phyloP scores from a whole-genome alignment of 1,140 invertebrate species.

The Cryptotermes secundus region DNA sequence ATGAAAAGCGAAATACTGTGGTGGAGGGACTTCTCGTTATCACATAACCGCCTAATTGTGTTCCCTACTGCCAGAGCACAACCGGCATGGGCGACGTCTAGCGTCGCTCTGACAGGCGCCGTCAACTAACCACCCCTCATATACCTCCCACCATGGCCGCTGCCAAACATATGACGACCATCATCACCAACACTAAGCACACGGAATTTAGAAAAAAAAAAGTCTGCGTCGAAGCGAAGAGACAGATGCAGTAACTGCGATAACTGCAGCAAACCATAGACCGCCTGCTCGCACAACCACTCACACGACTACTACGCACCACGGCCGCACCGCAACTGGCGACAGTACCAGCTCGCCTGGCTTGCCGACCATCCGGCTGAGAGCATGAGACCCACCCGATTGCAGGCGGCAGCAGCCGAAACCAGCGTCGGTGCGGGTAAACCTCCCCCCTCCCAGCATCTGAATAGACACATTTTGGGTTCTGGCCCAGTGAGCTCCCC shows the following conservation, averaged over 20 bases:
- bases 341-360: background rate
- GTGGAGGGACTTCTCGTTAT: background rate
- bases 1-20: background rate
- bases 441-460: background rate
- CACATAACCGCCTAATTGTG: background rate
- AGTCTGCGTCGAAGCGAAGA: background rate
- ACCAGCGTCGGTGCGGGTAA: background rate
- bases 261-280: too few relatives aligned
- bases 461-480: background rate
- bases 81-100: constrained; percentile 16
- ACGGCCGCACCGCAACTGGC: background rate
- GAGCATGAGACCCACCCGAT: background rate
- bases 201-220: background rate
- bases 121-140: constrained; percentile 6
- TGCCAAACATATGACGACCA: background rate
- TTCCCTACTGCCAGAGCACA: background rate
- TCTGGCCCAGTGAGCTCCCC: background rate
- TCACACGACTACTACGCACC: background rate
- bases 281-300: background rate
- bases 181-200: background rate
- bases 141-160: background rate
- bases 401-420: background rate
- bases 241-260: background rate
- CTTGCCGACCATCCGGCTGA: background rate
- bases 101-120: constrained; percentile 15